Evolutionary conservation across 2,113 vertebrate species (phyloP).

Genomic region (Addax nasomaculatus): DNA sequence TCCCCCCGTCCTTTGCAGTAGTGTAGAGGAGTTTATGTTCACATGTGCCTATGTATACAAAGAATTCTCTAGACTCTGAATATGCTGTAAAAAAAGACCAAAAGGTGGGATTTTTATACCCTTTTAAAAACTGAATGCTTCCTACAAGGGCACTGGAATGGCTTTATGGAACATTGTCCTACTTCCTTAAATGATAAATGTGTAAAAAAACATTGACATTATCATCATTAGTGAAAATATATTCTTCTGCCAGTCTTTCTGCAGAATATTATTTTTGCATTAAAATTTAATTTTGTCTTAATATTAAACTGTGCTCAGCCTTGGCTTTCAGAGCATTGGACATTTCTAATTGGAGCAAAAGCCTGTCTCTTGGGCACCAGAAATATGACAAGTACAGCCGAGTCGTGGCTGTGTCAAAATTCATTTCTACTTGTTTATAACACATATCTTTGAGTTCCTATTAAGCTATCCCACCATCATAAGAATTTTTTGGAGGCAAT

Average conservation of each 20-base stretch:
- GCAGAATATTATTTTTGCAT: constrained; percentile 15
- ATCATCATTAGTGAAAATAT: constrained; percentile 15
- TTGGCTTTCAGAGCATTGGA: background rate
- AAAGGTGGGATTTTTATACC: constrained; percentile 39
- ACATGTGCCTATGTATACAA: background rate
- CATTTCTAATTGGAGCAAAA: background rate
- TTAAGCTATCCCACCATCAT: constrained; percentile 46
- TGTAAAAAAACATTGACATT: background rate
- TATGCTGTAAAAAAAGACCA: constrained; percentile 10
- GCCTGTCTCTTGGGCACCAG: background rate
- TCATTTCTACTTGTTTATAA: constrained; percentile 13
- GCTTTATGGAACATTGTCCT: background rate
- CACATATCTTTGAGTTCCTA: constrained; percentile 41
- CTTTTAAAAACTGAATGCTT: constrained; percentile 48
- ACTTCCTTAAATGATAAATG: constrained; percentile 7
- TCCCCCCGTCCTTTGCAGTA: rapidly evolving
- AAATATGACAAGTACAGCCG: background rate
- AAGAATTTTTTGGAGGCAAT: constrained; percentile 46
- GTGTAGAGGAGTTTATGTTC: background rate
- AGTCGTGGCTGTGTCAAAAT: background rate
- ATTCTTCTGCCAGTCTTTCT: background rate
- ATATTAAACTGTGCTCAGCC: background rate
- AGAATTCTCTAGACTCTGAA: constrained; percentile 25
- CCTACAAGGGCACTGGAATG: constrained; percentile 1
- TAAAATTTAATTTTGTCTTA: background rate